Percentiles rank a stretch among this genome's conserved stretches.
phyloP scores from a whole-genome alignment of 2,797 vertebrate genomes.

The Paramormyrops hopkinsi region DNA sequence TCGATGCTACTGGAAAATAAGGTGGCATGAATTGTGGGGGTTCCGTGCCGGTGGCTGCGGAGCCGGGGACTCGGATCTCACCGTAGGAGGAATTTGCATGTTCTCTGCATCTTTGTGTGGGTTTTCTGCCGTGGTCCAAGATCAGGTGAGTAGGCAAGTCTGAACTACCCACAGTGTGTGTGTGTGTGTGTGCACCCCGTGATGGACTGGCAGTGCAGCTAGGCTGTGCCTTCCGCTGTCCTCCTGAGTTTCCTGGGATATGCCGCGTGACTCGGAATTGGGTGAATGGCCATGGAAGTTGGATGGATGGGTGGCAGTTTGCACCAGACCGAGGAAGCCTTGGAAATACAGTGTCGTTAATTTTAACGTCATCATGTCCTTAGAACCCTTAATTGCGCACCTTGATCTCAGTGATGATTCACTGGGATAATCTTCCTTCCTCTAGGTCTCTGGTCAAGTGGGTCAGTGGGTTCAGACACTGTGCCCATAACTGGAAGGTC shows the following conservation, averaged over 20 bases:
- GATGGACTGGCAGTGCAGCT: background rate
- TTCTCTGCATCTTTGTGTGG: background rate
- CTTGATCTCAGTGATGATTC: constrained; percentile 34
- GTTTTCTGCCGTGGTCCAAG: background rate
- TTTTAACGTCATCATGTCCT: constrained; percentile 30
- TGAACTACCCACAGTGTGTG: background rate
- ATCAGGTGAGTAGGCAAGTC: background rate
- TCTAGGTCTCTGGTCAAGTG: background rate
- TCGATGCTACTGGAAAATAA: constrained; percentile 25
- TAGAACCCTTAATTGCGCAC: constrained; percentile 28
- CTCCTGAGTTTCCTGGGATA: background rate
- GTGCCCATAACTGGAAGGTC: background rate
- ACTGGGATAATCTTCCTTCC: background rate
- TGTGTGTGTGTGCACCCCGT: background rate
- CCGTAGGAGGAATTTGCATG: background rate
- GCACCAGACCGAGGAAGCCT: background rate
- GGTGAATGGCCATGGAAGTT: background rate
- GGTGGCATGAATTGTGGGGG: constrained; percentile 32
- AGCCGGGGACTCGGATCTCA: background rate
- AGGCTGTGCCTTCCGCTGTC: background rate
- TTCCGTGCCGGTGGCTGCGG: background rate
- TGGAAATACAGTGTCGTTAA: background rate
- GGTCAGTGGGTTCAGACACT: background rate
- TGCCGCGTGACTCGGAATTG: background rate
- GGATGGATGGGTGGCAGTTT: background rate